Base-by-base conservation (phyloP, 2,797 vertebrate species). In the Arrhamphus sclerolepis region DNA sequence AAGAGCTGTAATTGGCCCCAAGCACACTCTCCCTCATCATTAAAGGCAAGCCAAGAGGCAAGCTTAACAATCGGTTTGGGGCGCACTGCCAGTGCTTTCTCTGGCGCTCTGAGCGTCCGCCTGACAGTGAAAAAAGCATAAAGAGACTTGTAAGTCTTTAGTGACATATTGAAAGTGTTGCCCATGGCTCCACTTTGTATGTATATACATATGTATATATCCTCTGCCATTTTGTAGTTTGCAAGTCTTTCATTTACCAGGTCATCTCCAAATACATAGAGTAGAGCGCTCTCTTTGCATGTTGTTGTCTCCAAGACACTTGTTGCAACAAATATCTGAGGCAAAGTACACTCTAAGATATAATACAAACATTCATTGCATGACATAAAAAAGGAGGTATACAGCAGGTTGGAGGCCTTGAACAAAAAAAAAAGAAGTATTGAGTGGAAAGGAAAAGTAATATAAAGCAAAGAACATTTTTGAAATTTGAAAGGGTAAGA, bases 151-250 rank as follows among this genome's bases (percentile, higher is more conserved):
- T 76, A 72, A 65, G 74, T 62, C 71, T 76, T 81, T 63, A 77
- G 72, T 57, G 75, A 51, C 56, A 29, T 52, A 66, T 83, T 80
- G 76, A 76, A 82, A 76, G 81, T 76, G 81, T 84, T 59, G 47
- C 88, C 83, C 70, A 46, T 77, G 78, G 78, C 83, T 73, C 77
- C 21, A 28, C 50, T 84, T 71, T 66, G 48, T 38, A 34, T 34
- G 19, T 54, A 34, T 38, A 14, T 38, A 38, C 14, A 13, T 54
- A 34, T 38, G 4, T 38, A 38, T 38, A 13, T 14, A 43, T 66
- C 62, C 49, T 62, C 92, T 85, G 85, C 89, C 91, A 84, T 87
- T 84, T 88, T 91, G 85, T 93, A 93, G 93, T 95, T 94, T 94
- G 86, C 86, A 84, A 63, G 76, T 90, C 53, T 72, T 59, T 76